A percentile compares a stretch with the other conserved stretches of the same genome.
Conservation (phyloP, 2,888 invertebrate genomes). For the Leucoma salicis region DNA sequence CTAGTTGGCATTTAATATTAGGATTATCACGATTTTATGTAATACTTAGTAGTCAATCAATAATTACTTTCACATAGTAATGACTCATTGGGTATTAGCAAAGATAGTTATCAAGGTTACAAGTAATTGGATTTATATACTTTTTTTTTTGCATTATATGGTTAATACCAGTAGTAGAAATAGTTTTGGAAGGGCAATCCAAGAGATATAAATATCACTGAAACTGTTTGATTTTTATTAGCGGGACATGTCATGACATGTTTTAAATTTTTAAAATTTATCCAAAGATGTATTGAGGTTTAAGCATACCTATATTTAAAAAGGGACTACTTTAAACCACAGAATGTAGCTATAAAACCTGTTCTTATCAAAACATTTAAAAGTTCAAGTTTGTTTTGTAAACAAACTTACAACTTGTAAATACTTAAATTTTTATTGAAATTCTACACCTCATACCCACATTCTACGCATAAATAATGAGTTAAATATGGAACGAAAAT, state of each 20-base stretch:
- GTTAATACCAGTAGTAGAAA: too few species aligned
- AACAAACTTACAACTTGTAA: constrained; percentile 22
- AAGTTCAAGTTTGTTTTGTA: constrained; percentile 30
- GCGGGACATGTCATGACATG: constrained; percentile 22
- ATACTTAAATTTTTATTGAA: not conserved
- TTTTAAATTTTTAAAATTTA: constrained; percentile 11
- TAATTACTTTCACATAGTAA: constrained; percentile 6
- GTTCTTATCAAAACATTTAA: not conserved
- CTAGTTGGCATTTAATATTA: too few species aligned
- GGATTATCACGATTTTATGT: too few species aligned
- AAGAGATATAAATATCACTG: too few species aligned
- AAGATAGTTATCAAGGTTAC: constrained; percentile 28
- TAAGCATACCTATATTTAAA: too few species aligned
- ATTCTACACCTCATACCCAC: not conserved
- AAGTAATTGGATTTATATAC: constrained; percentile 12
- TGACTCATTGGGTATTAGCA: constrained; percentile 5
- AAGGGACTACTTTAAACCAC: too few species aligned
- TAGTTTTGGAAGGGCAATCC: too few species aligned
- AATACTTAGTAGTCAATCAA: not conserved
- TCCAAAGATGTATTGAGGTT: too few species aligned
- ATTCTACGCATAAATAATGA: not conserved
- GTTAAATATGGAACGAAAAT: constrained; percentile 17
- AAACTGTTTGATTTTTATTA: not conserved
- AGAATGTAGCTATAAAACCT: not conserved
- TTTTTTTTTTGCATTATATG: not conserved